A percentile compares a stretch with the other conserved stretches of the same genome.
Conservation (phyloP, 2,113 vertebrate genomes). For the Chaetops frenatus region DNA sequence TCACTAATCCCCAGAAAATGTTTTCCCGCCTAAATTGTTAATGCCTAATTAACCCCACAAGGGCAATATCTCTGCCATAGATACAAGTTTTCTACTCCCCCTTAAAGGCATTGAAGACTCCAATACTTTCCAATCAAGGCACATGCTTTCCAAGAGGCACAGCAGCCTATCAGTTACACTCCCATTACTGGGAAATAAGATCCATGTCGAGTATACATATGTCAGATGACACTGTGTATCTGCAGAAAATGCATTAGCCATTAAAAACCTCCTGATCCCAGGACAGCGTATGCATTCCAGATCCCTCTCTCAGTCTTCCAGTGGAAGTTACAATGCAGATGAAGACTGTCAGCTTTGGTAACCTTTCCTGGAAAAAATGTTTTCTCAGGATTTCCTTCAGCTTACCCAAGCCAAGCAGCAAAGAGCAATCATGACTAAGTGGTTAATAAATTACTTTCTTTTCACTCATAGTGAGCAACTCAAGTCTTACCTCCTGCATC, state of each 20-base stretch:
- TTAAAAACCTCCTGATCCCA: neutral
- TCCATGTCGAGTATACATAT: neutral
- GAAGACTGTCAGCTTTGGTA: neutral
- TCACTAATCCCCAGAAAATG: constrained; percentile 14
- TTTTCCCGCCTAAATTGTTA: neutral
- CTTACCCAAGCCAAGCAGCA: neutral
- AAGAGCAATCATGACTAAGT: neutral
- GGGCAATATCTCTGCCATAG: neutral
- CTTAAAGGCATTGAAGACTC: neutral
- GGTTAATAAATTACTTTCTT: neutral
- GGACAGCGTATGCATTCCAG: neutral
- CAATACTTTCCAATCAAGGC: neutral
- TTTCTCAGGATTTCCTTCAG: neutral
- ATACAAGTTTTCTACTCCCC: neutral
- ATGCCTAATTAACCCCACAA: neutral
- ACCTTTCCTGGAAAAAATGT: neutral
- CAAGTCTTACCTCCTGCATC: neutral
- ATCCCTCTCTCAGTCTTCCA: neutral
- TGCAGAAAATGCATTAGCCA: neutral
- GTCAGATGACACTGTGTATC: neutral
- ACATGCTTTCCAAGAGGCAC: neutral
- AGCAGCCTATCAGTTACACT: neutral
- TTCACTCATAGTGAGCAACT: neutral
- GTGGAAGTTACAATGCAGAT: neutral
- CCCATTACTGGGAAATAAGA: neutral